Evolutionary conservation across 92 coral and sea anemone genomes (phyloP).

Genomic region (Paragorgia papillata): DNA sequence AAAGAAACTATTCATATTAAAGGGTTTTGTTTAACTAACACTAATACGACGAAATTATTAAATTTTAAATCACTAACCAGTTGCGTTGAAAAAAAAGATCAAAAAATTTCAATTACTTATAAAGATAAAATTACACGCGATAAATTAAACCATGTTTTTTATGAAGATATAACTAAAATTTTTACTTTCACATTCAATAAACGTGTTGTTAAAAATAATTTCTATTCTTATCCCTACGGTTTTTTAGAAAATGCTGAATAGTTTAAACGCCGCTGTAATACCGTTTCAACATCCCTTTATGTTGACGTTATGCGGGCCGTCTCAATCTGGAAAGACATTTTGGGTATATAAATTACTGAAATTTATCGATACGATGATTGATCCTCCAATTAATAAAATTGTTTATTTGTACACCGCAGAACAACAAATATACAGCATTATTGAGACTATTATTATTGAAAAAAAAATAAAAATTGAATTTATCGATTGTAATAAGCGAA

Average conservation of each 20-base stretch:
- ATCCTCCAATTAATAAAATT: neutral
- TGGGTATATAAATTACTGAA: neutral
- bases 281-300: neutral
- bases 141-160: neutral
- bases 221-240: neutral
- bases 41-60: neutral
- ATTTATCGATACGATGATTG: neutral
- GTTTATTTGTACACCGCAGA: neutral
- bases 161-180: neutral
- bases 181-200: conserved; percentile 4
- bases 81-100: conserved; percentile 7
- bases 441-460: no score
- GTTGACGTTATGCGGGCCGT: neutral
- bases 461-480: no score
- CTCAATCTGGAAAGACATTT: neutral
- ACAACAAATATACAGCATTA: no score
- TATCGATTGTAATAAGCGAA: no score
- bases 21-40: conserved; percentile 33
- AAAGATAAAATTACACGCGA: neutral
- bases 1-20: neutral
- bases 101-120: conserved; percentile 3
- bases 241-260: neutral
- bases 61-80: conserved; percentile 16
- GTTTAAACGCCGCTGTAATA: neutral
- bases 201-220: neutral